Conservation (phyloP, 1,140 invertebrate genomes). For the Conus betulinus region DNA sequence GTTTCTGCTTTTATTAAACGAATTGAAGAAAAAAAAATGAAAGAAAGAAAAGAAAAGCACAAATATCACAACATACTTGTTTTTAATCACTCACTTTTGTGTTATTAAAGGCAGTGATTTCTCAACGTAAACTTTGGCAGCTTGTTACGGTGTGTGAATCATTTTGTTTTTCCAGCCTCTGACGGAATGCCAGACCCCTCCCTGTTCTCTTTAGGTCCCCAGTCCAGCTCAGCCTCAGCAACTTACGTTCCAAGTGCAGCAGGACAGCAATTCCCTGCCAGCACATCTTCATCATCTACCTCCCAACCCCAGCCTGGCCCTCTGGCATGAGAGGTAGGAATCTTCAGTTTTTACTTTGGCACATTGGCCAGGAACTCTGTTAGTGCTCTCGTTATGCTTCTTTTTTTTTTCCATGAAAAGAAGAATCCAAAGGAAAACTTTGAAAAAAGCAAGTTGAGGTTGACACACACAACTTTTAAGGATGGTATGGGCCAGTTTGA, state of each 20-base stretch:
- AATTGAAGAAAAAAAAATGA: no score
- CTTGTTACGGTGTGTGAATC: no score
- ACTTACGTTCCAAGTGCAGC: constrained; percentile 20
- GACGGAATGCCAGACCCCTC: constrained; percentile 12
- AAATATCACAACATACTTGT: no score
- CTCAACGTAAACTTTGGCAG: no score
- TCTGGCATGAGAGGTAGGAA: constrained; percentile 26
- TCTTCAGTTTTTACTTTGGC: not conserved
- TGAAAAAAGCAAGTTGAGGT: no score
- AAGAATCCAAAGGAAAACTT: not conserved
- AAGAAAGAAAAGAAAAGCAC: no score
- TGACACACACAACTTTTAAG: no score
- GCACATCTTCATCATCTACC: not conserved
- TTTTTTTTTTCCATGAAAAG: not conserved
- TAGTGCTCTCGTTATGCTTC: not conserved
- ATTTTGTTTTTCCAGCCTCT: not conserved
- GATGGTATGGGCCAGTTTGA: no score
- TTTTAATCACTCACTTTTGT: no score
- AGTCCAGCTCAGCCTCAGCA: constrained; percentile 8
- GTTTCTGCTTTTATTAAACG: no score
- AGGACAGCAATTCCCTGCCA: not conserved
- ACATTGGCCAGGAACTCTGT: constrained; percentile 10
- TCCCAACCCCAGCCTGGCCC: constrained; percentile 17
- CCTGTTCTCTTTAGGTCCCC: not conserved
- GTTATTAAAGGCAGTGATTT: no score